These are phyloP conservation scores for Drosophila ironensis DNA, from an alignment of 1,140 invertebrate genomes.

Conservation along the genomic window DNA sequence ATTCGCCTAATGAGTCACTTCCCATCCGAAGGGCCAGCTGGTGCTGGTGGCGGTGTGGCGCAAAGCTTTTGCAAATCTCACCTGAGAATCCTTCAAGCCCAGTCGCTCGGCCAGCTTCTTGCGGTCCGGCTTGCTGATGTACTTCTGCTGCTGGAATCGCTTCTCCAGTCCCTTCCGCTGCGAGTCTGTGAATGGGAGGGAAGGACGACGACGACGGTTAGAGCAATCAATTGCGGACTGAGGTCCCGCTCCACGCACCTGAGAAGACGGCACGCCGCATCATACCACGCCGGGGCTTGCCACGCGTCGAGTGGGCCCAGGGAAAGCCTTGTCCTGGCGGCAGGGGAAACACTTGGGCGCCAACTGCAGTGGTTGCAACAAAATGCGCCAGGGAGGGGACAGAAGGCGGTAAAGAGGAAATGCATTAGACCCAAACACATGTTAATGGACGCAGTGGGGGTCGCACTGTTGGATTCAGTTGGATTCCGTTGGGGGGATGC, in stretches of 20 bases:
- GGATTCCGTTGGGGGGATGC: conserved; percentile 16
- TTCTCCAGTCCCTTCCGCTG: conserved; percentile 97
- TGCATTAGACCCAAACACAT: conserved; percentile 67
- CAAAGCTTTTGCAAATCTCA: too few relatives aligned
- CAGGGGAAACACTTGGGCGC: conserved; percentile 86
- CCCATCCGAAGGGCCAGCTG: too few relatives aligned
- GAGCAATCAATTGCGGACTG: neutral
- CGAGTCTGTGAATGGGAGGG: conserved; percentile 90
- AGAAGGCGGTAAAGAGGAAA: conserved; percentile 25
- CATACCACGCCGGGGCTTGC: conserved; percentile 95
- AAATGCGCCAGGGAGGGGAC: too few relatives aligned
- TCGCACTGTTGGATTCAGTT: neutral
- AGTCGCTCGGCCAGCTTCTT: conserved; percentile 97
- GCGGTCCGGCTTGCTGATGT: conserved; percentile 98
- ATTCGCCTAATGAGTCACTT: neutral
- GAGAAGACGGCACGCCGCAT: conserved; percentile 94
- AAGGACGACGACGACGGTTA: conserved; percentile 11
- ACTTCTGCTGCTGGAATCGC: conserved; percentile 98
- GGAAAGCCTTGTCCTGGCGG: conserved; percentile 87
- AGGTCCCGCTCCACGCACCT: conserved; percentile 58
- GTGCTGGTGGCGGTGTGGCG: too few relatives aligned
- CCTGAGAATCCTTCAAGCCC: conserved; percentile 97
- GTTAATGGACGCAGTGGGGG: conserved; percentile 59
- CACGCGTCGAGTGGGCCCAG: conserved; percentile 90
- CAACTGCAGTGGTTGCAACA: conserved; percentile 68